phyloP scores from a whole-genome alignment of 1,140 invertebrate genomes.

The Saccostrea echinata region DNA sequence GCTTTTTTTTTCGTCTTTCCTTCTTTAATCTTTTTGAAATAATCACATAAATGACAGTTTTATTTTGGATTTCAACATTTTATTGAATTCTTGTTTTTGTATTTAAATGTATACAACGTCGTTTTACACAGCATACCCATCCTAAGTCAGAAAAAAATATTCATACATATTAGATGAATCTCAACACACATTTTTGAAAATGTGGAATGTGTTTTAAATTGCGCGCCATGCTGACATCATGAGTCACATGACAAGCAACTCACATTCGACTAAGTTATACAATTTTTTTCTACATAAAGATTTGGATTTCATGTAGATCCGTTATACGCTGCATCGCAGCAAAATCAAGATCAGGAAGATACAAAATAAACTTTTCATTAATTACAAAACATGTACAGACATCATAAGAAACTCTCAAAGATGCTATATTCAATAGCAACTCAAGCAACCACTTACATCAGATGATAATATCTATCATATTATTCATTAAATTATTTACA shows the following conservation, averaged over 20 bases:
- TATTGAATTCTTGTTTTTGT: conserved; percentile 39
- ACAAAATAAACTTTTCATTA: neutral
- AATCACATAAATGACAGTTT: neutral
- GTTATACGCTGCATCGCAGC: conserved; percentile 23
- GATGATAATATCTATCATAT: conserved; percentile 23
- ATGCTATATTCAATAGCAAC: conserved; percentile 3
- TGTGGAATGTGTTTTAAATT: conserved; percentile 28
- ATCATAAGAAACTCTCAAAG: neutral
- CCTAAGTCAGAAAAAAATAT: conserved; percentile 17
- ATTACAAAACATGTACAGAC: conserved; percentile 32
- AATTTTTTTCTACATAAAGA: conserved; percentile 7
- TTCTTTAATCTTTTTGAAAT: neutral
- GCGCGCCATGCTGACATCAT: neutral
- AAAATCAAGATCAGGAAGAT: neutral
- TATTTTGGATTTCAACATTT: conserved; percentile 36
- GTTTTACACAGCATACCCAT: conserved; percentile 31
- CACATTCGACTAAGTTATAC: conserved; percentile 22
- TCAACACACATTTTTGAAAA: conserved; percentile 17
- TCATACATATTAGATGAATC: conserved; percentile 32
- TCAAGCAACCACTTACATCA: neutral
- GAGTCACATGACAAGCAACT: neutral
- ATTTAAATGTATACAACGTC: conserved; percentile 37
- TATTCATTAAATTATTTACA: neutral
- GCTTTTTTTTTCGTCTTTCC: neutral
- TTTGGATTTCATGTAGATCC: conserved; percentile 55